Evolutionary conservation across 2,888 invertebrate species (phyloP).

Genomic region (Ypsolopha sequella): DNA sequence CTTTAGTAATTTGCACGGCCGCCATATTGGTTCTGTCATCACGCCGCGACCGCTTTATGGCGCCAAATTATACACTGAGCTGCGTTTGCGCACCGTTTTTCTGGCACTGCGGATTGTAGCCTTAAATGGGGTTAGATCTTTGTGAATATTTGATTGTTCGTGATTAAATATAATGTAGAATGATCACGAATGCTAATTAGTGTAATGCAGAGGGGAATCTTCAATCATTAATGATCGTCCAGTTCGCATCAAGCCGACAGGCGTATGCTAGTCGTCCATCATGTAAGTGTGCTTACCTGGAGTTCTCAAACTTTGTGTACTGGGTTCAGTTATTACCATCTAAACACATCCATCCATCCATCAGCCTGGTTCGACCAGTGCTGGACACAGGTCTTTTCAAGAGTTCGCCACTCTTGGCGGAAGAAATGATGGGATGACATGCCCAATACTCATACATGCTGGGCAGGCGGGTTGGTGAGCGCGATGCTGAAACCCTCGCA

Average conservation of each 20-base stretch:
- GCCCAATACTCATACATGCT: too few relatives aligned
- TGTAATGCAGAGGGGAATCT: neutral
- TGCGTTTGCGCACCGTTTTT: conserved; percentile 23
- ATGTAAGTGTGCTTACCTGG: neutral
- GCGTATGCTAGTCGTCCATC: conserved; percentile 7
- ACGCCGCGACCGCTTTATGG: conserved; percentile 32
- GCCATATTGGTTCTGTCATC: conserved; percentile 40
- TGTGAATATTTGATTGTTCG: conserved; percentile 4
- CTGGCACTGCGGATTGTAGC: conserved; percentile 18
- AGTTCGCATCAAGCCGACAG: neutral
- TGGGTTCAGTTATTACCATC: too few relatives aligned
- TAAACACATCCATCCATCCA: too few relatives aligned
- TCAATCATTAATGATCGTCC: neutral
- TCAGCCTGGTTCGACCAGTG: too few relatives aligned
- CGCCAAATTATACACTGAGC: conserved; percentile 32
- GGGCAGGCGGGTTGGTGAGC: too few relatives aligned
- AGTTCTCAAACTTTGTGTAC: too few relatives aligned
- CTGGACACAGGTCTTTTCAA: too few relatives aligned
- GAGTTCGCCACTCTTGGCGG: too few relatives aligned
- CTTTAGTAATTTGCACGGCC: conserved; percentile 23
- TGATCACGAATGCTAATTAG: conserved; percentile 7
- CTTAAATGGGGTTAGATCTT: conserved; percentile 6
- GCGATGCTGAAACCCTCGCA: too few relatives aligned
- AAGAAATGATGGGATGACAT: too few relatives aligned
- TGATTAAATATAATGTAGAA: conserved; percentile 3